Percentiles rank a stretch among this genome's conserved stretches.
Evolutionary conservation across 2,888 invertebrate genomes (phyloP).

Genomic region (Unio delphinus): DNA sequence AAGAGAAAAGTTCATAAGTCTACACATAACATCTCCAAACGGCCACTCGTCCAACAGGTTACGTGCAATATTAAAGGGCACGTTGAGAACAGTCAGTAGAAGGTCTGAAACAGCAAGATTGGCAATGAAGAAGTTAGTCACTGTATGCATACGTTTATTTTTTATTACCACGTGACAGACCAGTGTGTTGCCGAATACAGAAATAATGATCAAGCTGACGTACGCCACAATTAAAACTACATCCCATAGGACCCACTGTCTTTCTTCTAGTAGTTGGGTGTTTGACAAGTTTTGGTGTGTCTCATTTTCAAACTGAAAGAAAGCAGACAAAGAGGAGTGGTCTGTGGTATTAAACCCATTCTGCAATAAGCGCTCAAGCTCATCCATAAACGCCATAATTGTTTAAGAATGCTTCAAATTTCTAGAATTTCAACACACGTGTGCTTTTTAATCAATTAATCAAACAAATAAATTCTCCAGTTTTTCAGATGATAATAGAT

Average conservation of each 20-base stretch:
- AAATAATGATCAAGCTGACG: conserved; percentile 48
- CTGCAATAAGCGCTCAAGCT: conserved; percentile 17
- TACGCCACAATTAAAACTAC: conserved; percentile 47
- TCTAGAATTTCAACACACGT: no score
- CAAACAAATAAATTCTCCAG: no score
- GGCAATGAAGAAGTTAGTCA: conserved; percentile 66
- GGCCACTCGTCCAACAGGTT: conserved; percentile 72
- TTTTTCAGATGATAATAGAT: no score
- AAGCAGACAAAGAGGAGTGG: conserved; percentile 10
- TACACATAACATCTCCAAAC: conserved; percentile 72
- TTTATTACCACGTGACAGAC: conserved; percentile 64
- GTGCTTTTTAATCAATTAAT: no score
- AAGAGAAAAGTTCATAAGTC: conserved; percentile 71
- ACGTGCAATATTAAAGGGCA: conserved; percentile 72
- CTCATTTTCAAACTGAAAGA: conserved; percentile 15
- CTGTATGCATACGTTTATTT: conserved; percentile 63
- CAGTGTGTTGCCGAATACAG: conserved; percentile 61
- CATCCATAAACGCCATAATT: conserved; percentile 23
- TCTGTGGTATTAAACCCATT: conserved; percentile 14
- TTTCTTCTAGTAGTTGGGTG: conserved; percentile 11
- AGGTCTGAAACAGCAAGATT: conserved; percentile 66
- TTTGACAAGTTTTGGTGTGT: conserved; percentile 10
- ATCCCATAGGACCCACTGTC: conserved; percentile 16
- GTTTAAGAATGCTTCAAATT: no score
- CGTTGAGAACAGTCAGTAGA: conserved; percentile 68